phyloP scores from a whole-genome alignment of 2,113 vertebrate species.

The Megaleporinus macrocephalus region DNA sequence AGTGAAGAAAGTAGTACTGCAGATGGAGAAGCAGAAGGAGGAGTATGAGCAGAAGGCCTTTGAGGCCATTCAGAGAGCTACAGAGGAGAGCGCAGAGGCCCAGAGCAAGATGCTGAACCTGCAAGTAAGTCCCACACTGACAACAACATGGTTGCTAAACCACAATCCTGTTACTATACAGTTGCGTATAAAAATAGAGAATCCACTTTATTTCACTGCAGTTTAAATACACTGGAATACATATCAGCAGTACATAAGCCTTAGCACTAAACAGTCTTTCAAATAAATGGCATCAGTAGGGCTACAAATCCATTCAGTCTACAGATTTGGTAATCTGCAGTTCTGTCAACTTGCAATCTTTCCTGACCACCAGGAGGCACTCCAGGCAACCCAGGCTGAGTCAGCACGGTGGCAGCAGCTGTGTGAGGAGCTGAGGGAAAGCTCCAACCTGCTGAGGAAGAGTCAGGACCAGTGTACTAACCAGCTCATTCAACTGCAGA shows the following conservation, averaged over 20 bases:
- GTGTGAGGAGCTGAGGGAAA: constrained; percentile 75
- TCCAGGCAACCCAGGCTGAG: constrained; percentile 75
- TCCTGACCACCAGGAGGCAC: constrained; percentile 75
- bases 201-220: background rate
- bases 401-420: constrained; percentile 81
- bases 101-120: constrained; percentile 80
- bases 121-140: constrained; percentile 74
- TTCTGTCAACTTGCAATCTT: constrained; percentile 1
- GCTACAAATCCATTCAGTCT: too few species aligned
- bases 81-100: constrained; percentile 83
- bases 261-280: background rate
- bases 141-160: background rate
- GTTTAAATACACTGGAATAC: background rate
- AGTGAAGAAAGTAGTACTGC: constrained; percentile 83
- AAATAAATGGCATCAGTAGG: background rate
- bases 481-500: constrained; percentile 79
- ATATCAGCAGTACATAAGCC: background rate
- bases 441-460: constrained; percentile 65
- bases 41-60: constrained; percentile 86
- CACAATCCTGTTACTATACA: background rate
- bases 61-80: constrained; percentile 84
- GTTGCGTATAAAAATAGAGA: background rate
- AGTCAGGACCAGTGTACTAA: constrained; percentile 74
- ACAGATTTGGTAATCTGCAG: too few species aligned
- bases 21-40: constrained; percentile 92